Base-by-base conservation (phyloP, 1,140 invertebrate species). In the Orussus abietinus region DNA sequence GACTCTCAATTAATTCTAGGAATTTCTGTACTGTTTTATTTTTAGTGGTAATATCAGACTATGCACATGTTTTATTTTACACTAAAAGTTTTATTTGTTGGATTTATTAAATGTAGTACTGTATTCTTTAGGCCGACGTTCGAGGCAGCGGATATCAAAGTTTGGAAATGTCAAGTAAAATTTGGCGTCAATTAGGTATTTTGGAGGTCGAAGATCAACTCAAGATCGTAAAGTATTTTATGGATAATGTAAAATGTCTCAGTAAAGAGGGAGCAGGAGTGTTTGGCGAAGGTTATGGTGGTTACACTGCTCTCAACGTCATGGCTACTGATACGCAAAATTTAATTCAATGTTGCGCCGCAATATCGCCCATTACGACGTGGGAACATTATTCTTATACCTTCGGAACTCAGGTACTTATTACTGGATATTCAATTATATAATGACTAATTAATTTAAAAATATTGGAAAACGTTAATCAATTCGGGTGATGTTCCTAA, bases 201-300 rank as follows among this genome's bases (percentile, higher is more conserved):
- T 20, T 41, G 20, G 37, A 41, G 14, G 29, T 49, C 3, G 7
- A 14, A 9, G 42, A 49, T 21, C 38, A 49, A 12, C 3, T n/a
- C 3, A 21, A 4, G 6, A 29, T 41, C 7, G 28, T 37, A 1
- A 33, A 29, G n/a, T 12, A 37, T 29, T 33, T 38, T 9, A 13
- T 10, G 2, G 15, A 21, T 3, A n/a, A 18, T 2, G 30, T 38
- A 10, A 11, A 32, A 3, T 45, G 47, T 11, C 10, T 45, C 9
- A 41, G 41, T 33, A 2, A 30, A 4, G 9, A 18, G 2, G 14
- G n/a, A 25, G 22, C n/a, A 6, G n/a, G 10, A 1, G 38, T 40
- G 3, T 35, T 38, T 7, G 47, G 47, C 4, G 18, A 49, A 12
- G 21, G 4, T 9, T 49, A 42, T 21, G 47, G 47, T 2, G 47